These are phyloP conservation scores for Scatophagus argus DNA, from an alignment of 2,113 vertebrate species.

Conservation along the genomic window DNA sequence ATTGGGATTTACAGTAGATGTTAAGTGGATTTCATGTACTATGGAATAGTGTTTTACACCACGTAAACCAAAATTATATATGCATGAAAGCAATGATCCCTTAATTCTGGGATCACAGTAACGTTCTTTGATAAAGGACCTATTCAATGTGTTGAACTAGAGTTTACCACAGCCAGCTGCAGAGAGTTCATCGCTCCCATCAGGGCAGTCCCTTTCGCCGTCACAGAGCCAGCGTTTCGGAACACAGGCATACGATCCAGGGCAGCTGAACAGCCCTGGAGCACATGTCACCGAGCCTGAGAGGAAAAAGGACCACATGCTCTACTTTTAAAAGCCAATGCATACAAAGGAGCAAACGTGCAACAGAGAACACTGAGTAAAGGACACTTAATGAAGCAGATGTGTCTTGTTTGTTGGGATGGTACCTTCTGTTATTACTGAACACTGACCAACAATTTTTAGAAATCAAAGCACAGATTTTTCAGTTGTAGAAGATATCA, in stretches of 20 bases:
- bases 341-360: conserved; percentile 5
- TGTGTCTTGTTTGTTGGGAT: background rate
- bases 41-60: background rate
- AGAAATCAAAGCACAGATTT: background rate
- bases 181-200: conserved; percentile 95
- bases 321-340: conserved; percentile 29
- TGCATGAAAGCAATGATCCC: background rate
- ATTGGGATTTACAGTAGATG: background rate
- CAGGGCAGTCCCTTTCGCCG: conserved; percentile 95
- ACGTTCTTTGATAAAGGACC: background rate
- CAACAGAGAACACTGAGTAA: conserved; percentile 1
- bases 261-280: conserved; percentile 92
- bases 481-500: background rate
- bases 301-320: conserved; percentile 48
- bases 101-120: conserved; percentile 4
- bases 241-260: conserved; percentile 93
- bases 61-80: background rate
- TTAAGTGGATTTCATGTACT: background rate
- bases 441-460: background rate
- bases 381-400: background rate
- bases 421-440: background rate
- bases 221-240: conserved; percentile 97
- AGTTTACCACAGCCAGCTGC: conserved; percentile 93
- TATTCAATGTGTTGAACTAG: background rate
- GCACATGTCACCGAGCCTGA: conserved; percentile 93